Evolutionary conservation across 2,888 invertebrate genomes (phyloP).

Genomic region (Rhingia rostrata): DNA sequence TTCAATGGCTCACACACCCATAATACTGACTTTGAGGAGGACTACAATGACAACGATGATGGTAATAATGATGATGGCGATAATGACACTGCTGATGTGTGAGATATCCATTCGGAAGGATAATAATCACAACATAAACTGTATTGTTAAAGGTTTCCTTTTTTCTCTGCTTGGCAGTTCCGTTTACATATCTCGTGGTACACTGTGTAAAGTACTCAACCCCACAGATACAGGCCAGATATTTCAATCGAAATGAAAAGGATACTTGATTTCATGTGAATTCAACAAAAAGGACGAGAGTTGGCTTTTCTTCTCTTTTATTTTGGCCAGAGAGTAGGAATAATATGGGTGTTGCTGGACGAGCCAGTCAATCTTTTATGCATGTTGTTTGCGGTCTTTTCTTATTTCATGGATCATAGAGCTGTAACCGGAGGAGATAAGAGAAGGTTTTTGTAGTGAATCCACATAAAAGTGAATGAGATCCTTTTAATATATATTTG

Average conservation of each 20-base stretch:
- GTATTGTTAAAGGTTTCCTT: conserved; percentile 67
- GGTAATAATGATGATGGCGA: conserved; percentile 33
- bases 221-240: conserved; percentile 12
- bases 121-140: conserved; percentile 70
- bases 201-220: background rate
- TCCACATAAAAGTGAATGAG: too few relatives aligned
- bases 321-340: conserved; percentile 23
- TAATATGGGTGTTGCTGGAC: conserved; percentile 19
- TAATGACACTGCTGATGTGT: conserved; percentile 61
- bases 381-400: conserved; percentile 60
- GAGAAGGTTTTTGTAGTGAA: conserved; percentile 17
- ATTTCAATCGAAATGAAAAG: conserved; percentile 62
- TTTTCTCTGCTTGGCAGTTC: conserved; percentile 33
- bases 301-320: background rate
- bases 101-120: conserved; percentile 67
- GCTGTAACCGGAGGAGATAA: conserved; percentile 1
- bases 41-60: conserved; percentile 17
- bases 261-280: conserved; percentile 62
- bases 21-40: conserved; percentile 4
- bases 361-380: conserved; percentile 56
- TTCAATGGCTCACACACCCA: background rate
- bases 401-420: conserved; percentile 66
- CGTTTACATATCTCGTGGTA: conserved; percentile 44
- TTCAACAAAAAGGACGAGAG: conserved; percentile 29
- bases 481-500: conserved; percentile 30